These are phyloP conservation scores for Sarcophaga caerulescens DNA, from an alignment of 2,888 invertebrate genomes.

Conservation along the genomic window DNA sequence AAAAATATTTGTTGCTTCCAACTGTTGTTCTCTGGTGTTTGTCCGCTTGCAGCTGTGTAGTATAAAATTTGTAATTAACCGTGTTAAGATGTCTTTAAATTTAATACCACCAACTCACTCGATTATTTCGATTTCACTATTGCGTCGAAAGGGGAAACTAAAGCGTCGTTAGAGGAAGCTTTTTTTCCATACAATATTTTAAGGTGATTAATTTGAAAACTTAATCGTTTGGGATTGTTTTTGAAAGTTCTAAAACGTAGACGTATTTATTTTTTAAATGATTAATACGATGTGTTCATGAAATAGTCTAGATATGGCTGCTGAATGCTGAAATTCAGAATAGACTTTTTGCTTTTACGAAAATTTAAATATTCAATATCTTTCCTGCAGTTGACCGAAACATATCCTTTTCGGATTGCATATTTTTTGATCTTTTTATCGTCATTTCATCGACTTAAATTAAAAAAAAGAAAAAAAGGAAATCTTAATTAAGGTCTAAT, in stretches of 20 bases:
- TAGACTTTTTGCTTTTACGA: too few relatives aligned
- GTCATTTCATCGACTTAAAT: too few relatives aligned
- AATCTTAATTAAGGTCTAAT: too few relatives aligned
- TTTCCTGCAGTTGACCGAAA: too few relatives aligned
- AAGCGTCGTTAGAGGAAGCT: constrained; percentile 1
- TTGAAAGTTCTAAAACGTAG: constrained; percentile 25
- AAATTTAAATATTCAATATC: too few relatives aligned
- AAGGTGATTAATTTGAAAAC: constrained; percentile 59
- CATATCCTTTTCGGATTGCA: too few relatives aligned
- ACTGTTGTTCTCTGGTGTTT: constrained; percentile 2
- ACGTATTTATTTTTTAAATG: constrained; percentile 31
- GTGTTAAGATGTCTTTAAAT: constrained; percentile 76
- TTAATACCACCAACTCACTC: constrained; percentile 32
- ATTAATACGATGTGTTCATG: constrained; percentile 16
- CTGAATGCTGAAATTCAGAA: not conserved
- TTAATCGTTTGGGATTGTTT: constrained; percentile 54
- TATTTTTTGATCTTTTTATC: too few relatives aligned
- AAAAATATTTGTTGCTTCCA: constrained; percentile 17
- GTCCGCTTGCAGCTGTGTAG: constrained; percentile 76
- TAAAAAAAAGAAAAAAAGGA: too few relatives aligned
- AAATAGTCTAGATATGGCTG: not conserved
- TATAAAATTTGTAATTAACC: constrained; percentile 79
- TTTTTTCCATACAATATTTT: constrained; percentile 19
- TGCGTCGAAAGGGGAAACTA: not conserved
- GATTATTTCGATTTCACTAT: not conserved